These are phyloP conservation scores for Steromphala cineraria DNA, from an alignment of 2,888 invertebrate species.

Conservation along the genomic window DNA sequence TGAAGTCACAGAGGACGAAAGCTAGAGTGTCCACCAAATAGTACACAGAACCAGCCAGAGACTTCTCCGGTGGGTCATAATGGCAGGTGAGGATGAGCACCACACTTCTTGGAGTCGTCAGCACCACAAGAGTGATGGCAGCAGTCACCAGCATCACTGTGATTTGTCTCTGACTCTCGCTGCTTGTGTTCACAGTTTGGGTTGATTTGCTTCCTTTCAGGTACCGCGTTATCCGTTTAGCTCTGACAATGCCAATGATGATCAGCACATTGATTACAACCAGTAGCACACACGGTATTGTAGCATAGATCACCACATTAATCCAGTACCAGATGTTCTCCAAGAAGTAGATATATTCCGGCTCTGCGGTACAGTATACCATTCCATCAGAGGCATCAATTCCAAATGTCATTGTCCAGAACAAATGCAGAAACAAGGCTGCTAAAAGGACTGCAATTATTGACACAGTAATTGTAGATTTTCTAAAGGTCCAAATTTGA, in stretches of 20 bases:
- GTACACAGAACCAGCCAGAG: constrained; percentile 16
- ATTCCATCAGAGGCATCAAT: neutral
- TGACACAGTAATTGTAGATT: neutral
- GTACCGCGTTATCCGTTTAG: constrained; percentile 21
- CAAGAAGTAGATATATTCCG: neutral
- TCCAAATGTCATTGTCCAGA: constrained; percentile 14
- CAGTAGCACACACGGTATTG: constrained; percentile 31
- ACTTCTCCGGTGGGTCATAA: neutral
- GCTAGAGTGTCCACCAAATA: constrained; percentile 24
- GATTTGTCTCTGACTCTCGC: constrained; percentile 13
- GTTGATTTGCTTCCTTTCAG: neutral
- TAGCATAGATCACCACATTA: constrained; percentile 30
- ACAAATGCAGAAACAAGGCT: constrained; percentile 8
- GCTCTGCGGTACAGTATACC: neutral
- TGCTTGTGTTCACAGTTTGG: neutral
- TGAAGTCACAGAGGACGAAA: constrained; percentile 52
- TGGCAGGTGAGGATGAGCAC: constrained; percentile 30
- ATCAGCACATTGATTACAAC: constrained; percentile 33
- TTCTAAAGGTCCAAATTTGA: constrained; percentile 17
- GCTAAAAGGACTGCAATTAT: neutral
- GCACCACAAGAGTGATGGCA: neutral
- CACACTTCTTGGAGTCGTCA: constrained; percentile 10
- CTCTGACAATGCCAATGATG: constrained; percentile 29
- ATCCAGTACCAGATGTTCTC: constrained; percentile 35
- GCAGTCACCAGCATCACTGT: constrained; percentile 39